Percentiles rank a stretch among this genome's conserved stretches.
These are phyloP conservation scores for Calliphora vomitoria DNA, from an alignment of 2,888 invertebrate species.

Conservation along the genomic window DNA sequence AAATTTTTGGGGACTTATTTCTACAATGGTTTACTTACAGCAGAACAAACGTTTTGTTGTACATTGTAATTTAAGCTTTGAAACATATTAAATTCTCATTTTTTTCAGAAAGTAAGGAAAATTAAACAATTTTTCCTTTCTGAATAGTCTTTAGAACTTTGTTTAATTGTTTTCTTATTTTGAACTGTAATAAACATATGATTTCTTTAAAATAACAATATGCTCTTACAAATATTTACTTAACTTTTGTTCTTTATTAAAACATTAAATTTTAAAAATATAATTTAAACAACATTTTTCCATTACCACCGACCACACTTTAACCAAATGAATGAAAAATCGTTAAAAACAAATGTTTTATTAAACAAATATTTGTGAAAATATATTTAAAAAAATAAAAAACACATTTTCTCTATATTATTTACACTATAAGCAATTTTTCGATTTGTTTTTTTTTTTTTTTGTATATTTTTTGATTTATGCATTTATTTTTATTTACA, in stretches of 20 bases:
- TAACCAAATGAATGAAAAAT: background rate
- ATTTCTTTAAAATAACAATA: too few species aligned
- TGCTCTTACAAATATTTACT: too few species aligned
- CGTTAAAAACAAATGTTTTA: background rate
- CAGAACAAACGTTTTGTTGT: too few species aligned
- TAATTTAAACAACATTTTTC: background rate
- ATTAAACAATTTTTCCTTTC: too few species aligned
- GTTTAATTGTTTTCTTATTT: too few species aligned
- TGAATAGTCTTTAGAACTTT: too few species aligned
- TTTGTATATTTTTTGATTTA: background rate
- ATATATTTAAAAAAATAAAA: background rate
- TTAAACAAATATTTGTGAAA: conserved; percentile 4
- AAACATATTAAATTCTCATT: too few species aligned
- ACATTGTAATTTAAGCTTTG: too few species aligned
- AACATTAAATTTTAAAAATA: background rate
- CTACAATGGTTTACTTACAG: too few species aligned
- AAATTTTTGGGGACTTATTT: too few species aligned
- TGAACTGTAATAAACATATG: too few species aligned
- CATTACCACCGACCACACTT: background rate
- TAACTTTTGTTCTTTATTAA: background rate
- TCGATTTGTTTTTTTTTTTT: background rate
- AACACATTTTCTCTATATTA: background rate
- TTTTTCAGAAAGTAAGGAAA: too few species aligned
- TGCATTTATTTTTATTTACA: conserved; percentile 9
- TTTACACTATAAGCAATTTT: background rate